Base-by-base conservation (phyloP, 1,140 invertebrate genomes). In the Limonius californicus region DNA sequence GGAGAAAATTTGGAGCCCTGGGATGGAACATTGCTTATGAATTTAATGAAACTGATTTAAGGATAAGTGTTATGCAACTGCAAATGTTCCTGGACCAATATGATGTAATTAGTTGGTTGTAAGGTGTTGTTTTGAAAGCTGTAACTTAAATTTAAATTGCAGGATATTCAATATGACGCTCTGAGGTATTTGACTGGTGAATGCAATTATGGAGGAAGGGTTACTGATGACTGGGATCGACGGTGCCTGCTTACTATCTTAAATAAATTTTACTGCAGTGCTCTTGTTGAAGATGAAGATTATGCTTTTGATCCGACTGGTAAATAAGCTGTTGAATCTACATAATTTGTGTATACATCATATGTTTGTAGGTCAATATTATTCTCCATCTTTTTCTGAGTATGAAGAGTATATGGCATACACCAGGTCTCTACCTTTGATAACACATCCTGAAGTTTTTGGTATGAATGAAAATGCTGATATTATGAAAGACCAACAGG, bases 1-100 rank as follows among this genome's bases (percentile, higher is more conserved):
- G 96, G 50, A 76, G 91, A 11, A 92, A 94, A 74, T 98, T 96
- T 74, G 95, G 95, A 0, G 88, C 95, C 0, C 84, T 97, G 35
- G 95, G 95, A 0, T 95, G 95, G 95, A 98, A 98, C 73, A 95
- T 91, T 53, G 86, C 89, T 0, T 98, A 98, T 71, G 94, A 96
- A 73, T 98, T 97, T 76, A 97, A 97, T 73, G 94, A 97, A 74
- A 95, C 94, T 0, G 95, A 98, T 80, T 79, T 98, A 3, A 82
- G 89, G 56, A 97, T 98, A 57, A 87, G 87, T 67, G 87, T 94
- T 39, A 84, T 90, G 56, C 95, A 98, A 75, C 78, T 98, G 1
- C 85, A 89, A 63, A 91, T 94, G 78, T 96, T 95, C 77, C 83
- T 95, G 15, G 91, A 96, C 73, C 88, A 95, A 63, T 92, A 90